phyloP scores from a whole-genome alignment of 2,888 invertebrate species.

The Rotaria magnacalcarata region DNA sequence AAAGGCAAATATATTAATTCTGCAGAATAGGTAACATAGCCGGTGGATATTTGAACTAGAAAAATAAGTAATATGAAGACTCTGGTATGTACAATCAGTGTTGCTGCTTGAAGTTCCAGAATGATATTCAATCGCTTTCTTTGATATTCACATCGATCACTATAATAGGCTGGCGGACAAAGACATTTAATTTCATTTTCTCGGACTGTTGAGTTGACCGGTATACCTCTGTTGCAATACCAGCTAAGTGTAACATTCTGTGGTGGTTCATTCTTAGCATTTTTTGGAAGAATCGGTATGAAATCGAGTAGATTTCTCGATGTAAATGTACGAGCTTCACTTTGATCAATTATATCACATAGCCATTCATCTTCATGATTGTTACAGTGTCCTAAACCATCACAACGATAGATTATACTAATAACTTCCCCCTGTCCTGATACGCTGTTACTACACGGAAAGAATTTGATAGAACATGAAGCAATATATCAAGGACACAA shows the following conservation, averaged over 20 bases:
- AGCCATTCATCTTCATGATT: not conserved
- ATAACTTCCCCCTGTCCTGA: no score
- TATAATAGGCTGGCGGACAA: not conserved
- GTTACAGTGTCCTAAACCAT: not conserved
- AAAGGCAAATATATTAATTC: not conserved
- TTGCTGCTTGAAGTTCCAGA: not conserved
- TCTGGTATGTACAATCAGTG: not conserved
- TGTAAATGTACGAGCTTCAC: not conserved
- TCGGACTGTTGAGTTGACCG: not conserved
- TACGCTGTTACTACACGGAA: no score
- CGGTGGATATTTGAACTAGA: not conserved
- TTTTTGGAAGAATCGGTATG: not conserved
- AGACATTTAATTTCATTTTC: not conserved
- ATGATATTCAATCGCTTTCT: not conserved
- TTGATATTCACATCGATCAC: conserved; percentile 18
- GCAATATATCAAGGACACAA: not conserved
- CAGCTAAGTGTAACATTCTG: not conserved
- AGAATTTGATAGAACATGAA: not conserved
- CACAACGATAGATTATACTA: not conserved
- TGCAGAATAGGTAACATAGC: no score
- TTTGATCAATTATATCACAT: not conserved
- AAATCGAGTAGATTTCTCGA: not conserved
- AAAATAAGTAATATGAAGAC: not conserved
- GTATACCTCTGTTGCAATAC: not conserved
- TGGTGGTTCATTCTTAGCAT: not conserved